Base-by-base conservation (phyloP, 2,797 vertebrate species). In the Acipenser transmontanus region DNA sequence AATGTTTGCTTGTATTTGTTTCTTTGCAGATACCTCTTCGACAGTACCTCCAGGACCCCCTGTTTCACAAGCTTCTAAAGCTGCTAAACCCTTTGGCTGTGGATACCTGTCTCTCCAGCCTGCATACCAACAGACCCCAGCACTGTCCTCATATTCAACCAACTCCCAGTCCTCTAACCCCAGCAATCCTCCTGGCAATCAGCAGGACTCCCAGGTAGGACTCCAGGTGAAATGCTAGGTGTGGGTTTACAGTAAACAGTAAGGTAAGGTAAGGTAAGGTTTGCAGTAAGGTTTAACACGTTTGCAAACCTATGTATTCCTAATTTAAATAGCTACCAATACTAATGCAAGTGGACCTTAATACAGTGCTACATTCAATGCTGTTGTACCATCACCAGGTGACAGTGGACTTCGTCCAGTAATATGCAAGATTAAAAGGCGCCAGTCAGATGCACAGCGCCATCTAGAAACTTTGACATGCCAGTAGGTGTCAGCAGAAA, bases 101-200 rank as follows among this genome's bases (percentile, higher is more conserved):
- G 91, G 92, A 59, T 98, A 98, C 77, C 91, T 92, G 20, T 62
- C 77, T 68, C 86, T 94, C 77, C 95, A 93, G 70, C 89, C 93
- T 5, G 89, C 82, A 62, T 95, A 97, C 76, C 91, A 84, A 75
- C 95, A 93, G 74, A 80, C 70, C 1, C 74, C 79, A 0, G 68
- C 88, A 9, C 34, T 4, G 4, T 34, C 2, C 34, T 34, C 34
- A 0, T 4, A 34, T 34, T 4, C 34, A 34, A 34, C 34, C 34
- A 34, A 34, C 34, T 52, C 76, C 34, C 84, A 83, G 17, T 68
- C 86, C 49, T 72, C 66, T 59, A 80, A 73, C 70, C 76, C 82
- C 4, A 73, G 59, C 7, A 85, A 87, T 62, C 77, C 88, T 62
- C 77, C 88, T 72, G 81, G 79, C 47, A 85, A 86, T 80, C 82